A percentile compares a stretch with the other conserved stretches of the same genome.
These are phyloP conservation scores for Penaeus vannamei DNA, from an alignment of 1,140 invertebrate genomes.

Conservation along the genomic window DNA sequence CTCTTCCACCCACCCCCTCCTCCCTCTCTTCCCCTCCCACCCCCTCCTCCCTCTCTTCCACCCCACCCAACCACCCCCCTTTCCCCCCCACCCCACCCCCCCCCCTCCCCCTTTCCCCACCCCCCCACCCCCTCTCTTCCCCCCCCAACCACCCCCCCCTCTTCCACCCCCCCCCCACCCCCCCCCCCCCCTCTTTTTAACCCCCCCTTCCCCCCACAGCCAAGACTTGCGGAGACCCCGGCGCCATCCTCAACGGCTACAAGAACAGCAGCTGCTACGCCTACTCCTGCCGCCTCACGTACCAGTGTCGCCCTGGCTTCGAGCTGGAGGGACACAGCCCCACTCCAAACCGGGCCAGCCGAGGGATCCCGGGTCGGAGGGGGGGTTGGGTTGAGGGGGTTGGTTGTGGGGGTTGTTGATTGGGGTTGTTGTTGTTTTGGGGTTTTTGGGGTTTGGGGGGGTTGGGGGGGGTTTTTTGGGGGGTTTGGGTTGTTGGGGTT, in stretches of 20 bases:
- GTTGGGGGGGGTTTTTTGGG: too few relatives aligned
- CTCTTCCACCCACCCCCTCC: not conserved
- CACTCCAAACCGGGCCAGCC: too few relatives aligned
- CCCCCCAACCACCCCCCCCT: conserved; percentile 65
- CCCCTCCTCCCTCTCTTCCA: too few relatives aligned
- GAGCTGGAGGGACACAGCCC: conserved; percentile 87
- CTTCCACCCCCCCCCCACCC: not conserved
- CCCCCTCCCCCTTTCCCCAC: not conserved
- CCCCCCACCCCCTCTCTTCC: not conserved
- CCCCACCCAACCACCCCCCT: too few relatives aligned
- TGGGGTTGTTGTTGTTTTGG: too few relatives aligned
- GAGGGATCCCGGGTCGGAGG: too few relatives aligned
- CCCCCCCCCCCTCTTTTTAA: not conserved
- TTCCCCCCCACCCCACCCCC: not conserved
- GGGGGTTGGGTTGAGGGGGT: too few relatives aligned
- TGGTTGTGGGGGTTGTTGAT: too few relatives aligned
- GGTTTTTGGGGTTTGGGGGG: too few relatives aligned
- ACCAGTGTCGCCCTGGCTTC: conserved; percentile 93
- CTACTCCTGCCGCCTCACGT: conserved; percentile 90
- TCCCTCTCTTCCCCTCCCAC: not conserved
- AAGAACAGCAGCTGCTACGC: conserved; percentile 92
- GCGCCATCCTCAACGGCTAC: conserved; percentile 90
- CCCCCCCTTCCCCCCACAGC: conserved; percentile 62
- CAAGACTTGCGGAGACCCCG: conserved; percentile 80
- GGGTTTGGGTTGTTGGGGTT: too few relatives aligned